Evolutionary conservation across 2,113 vertebrate species (phyloP), one percentile per base, ranked within the genome.

Genomic region (Morphnarchus princeps): DNA sequence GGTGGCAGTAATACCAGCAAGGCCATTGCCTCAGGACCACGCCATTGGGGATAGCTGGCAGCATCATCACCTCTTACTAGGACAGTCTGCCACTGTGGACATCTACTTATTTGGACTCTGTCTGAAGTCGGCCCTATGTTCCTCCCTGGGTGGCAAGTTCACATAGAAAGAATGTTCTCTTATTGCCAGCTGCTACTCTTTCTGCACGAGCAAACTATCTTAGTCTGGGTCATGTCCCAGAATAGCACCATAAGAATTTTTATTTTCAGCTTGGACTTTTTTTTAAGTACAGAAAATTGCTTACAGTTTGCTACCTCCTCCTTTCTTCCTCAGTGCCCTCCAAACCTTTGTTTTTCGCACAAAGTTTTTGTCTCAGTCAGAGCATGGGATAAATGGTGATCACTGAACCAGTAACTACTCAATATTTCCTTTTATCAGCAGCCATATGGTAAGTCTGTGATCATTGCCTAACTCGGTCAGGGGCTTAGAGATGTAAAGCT

Each of bases 371-470:
- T 83, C 52, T 90, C 55, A 50, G 50, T 93, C 58, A 73, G 72
- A 58, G n/a, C 34, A 50, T 4, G 5, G 72, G 87, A 66, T 82
- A 72, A 89, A 70, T 72, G 61, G 19, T 94, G 81, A 82, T 89
- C 87, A 79, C 70, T 69, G 77, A 89, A 87, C 3, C 49, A 82
- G 70, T 87, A 94, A 82, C 89, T 61, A 54, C 91, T 94, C 80
- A 82, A 25, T 92, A 80, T 94, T 94, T 95, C 77, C 78, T 95
- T 89, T 74, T 95, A 97, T 93, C 86, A 74, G 82, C 86, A 84
- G 61, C 91, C 94, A 94, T 95, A 95, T 97, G 94, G 95, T 89
- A 76, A 95, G 66, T 97, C 91, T 91, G 69, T 91, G 87, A 95
- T 97, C 94, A 80, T 87, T 95, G 73, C 73, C 76, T 59, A 94